Evolutionary conservation across 2,113 vertebrate genomes (phyloP), one percentile per base, ranked within the genome.

Genomic region (Antechinus flavipes): DNA sequence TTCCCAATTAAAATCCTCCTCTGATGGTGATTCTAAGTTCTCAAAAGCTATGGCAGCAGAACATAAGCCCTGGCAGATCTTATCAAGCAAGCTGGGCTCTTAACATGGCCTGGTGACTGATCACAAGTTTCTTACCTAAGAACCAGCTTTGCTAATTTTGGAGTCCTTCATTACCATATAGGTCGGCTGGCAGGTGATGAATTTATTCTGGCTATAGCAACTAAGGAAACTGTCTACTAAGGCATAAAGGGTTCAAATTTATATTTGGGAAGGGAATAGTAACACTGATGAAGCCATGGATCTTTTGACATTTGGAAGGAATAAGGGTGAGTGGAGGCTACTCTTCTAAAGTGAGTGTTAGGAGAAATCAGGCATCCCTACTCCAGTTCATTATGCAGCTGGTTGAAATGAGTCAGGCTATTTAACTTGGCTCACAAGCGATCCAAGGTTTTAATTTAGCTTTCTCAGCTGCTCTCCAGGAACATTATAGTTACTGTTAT

Each of bases 381-480:
- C 50, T 54, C 58, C 12, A 90, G 93, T 52, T 68, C 56, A 2
- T 54, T 1, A 27, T 35, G 93, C 94, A 93, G 84, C 92, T 95
- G 94, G 91, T 90, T 90, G 47, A 52, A 89, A 26, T 2, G 89
- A 68, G 35, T 90, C 30, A 14, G 2, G 6, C 84, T 90, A 76
- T 94, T 94, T 91, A 30, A 61, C 54, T 96, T 95, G 92, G 93
- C 96, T 97, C 54, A 16, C 0, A 30, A 16, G 49, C 2, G 16
- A 68, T 35, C 58, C 93, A 49, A 89, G 53, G 93, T 95, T 92
- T 95, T 95, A 94, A 93, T 56, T 55, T 94, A 46, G 0, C 27
- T 25, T 93, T 52, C 91, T 95, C 96, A 92, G 94, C 55, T 90
- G 90, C 49, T 94, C n/a, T 46, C 89, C 92, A 56, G 90, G 42